Evolutionary conservation across 2,797 vertebrate species (phyloP), one percentile per base, ranked within the genome.

Genomic region (Oryzias sinensis): DNA sequence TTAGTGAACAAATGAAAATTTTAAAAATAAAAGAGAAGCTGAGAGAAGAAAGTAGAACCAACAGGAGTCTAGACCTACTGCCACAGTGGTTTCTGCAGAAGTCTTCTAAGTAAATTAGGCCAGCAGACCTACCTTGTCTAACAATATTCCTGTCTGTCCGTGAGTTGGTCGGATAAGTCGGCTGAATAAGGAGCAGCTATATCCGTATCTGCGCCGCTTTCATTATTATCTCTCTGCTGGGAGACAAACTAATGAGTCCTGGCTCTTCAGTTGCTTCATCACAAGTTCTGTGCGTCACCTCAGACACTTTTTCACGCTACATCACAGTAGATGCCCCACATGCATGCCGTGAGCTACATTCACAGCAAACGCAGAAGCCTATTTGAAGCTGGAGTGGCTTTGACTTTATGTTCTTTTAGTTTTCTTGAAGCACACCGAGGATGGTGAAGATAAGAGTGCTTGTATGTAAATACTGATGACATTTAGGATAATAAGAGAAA

Each of bases 201-300:
- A 82, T 82, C 53, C 37, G 70, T 43, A 57, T 73, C 65, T 59
- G 83, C 13, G 77, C 82, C 73, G 65, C 68, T 85, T 82, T 79
- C 73, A 76, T 81, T 84, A 82, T 78, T 53, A 61, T 61, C 53
- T 56, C 72, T 81, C 72, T 80, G 72, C 76, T 69, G 72, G 82
- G 78, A 85, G 74, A 62, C 66, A 49, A 53, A 62, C 63, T 84
- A 79, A 79, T 79, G 84, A 89, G 76, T 70, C 68, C 73, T 52
- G 50, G 65, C 80, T 82, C 72, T 64, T 54, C 72, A 73, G 66
- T 54, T 63, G 68, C 70, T 63, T 67, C 80, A 77, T 81, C 79
- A 83, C 72, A 87, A 74, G 62, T 65, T 75, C 27, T 59, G 51
- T 74, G 74, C 68, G 25, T 72, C 78, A 75, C 66, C 53, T 75